Evolutionary conservation across 2,888 invertebrate genomes (phyloP).

Genomic region (Gerosis bhagava): DNA sequence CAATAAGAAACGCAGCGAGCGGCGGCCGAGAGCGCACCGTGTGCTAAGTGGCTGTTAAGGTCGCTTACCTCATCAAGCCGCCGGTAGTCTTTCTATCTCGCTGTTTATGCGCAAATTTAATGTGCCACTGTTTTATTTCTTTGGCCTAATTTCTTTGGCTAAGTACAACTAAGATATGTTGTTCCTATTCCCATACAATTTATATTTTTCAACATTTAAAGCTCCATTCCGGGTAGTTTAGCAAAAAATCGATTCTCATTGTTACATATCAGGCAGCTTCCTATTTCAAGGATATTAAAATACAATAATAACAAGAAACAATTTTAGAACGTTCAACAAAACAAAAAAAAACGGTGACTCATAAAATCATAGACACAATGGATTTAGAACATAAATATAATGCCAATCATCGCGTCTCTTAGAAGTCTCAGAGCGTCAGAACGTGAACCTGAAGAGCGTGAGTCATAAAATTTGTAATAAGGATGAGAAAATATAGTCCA

Average conservation of each 20-base stretch:
- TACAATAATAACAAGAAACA: slow-evolving; percentile 28
- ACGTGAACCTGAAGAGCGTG: slow-evolving; percentile 29
- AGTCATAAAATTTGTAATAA: slow-evolving; percentile 29
- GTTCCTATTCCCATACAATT: no score
- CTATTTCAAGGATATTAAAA: slow-evolving; percentile 34
- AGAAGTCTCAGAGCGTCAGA: slow-evolving; percentile 34
- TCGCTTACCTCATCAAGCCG: slow-evolving; percentile 75
- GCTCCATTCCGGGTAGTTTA: no score
- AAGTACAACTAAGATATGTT: no score
- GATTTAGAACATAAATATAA: slow-evolving; percentile 47
- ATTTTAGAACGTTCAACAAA: slow-evolving; percentile 31
- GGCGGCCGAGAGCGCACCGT: slow-evolving; percentile 54
- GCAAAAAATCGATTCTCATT: no score
- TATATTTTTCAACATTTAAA: no score
- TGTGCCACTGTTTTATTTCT: slow-evolving; percentile 53
- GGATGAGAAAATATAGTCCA: no score
- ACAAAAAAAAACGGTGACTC: slow-evolving; percentile 51
- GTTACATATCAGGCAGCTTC: no score
- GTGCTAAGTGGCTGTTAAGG: slow-evolving; percentile 78
- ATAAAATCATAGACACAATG: slow-evolving; percentile 50
- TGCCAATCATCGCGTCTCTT: slow-evolving; percentile 51
- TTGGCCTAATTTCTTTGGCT: slow-evolving; percentile 47
- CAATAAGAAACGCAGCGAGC: slow-evolving; percentile 70
- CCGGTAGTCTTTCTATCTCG: slow-evolving; percentile 52
- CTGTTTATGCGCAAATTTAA: slow-evolving; percentile 59